Percentiles rank a stretch among this genome's conserved stretches.
phyloP scores from a whole-genome alignment of 1,140 invertebrate species.

The Drosophila carrolli region DNA sequence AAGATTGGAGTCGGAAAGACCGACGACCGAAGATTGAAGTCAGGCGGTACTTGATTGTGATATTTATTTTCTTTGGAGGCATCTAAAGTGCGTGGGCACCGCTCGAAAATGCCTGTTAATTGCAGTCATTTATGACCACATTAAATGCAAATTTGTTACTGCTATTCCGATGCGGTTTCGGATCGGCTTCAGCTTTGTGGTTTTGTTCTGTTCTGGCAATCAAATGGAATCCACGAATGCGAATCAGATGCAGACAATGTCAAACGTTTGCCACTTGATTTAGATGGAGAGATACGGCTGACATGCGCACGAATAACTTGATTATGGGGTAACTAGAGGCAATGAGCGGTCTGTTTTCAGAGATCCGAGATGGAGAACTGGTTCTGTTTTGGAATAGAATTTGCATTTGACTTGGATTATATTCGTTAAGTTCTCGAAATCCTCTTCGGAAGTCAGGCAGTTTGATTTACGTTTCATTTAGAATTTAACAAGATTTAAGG shows the following conservation, averaged over 20 bases:
- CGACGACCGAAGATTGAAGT: background rate
- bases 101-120: conserved; percentile 17
- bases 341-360: conserved; percentile 21
- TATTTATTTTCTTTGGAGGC: conserved; percentile 10
- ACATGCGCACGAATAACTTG: conserved; percentile 63
- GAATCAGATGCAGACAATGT: conserved; percentile 39
- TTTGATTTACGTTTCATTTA: no score
- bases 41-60: conserved; percentile 15
- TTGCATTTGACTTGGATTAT: background rate
- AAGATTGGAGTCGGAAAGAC: conserved; percentile 31
- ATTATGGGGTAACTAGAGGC: conserved; percentile 44
- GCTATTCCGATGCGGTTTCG: background rate
- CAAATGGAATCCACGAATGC: conserved; percentile 24
- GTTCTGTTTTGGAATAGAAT: background rate
- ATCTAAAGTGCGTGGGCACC: conserved; percentile 8
- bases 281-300: conserved; percentile 49
- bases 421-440: background rate
- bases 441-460: background rate
- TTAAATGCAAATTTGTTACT: conserved; percentile 39
- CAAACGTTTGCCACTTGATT: conserved; percentile 51
- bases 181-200: background rate
- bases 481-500: no score
- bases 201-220: conserved; percentile 26
- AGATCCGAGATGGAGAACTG: conserved; percentile 7
- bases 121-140: conserved; percentile 31